Conservation (phyloP, 23 tunicate genomes). For the Corella eumyota region DNA sequence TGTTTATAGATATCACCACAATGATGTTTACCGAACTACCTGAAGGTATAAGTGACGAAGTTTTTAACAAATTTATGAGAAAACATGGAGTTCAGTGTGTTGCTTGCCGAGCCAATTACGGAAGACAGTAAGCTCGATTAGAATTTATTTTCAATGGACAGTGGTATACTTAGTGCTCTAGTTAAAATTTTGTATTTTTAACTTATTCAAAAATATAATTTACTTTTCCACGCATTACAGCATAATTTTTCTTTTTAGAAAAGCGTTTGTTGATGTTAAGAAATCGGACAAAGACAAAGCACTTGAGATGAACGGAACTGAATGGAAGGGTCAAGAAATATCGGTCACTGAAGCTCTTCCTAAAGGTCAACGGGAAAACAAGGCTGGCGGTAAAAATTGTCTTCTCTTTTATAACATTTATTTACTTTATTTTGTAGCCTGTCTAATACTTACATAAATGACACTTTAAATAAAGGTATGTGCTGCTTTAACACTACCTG, state of each 20-base stretch:
- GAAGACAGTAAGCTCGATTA: conserved; percentile 33
- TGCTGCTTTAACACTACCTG: no score
- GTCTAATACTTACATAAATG: no score
- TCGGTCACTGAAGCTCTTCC: conserved; percentile 16
- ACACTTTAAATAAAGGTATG: no score
- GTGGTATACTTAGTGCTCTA: neutral
- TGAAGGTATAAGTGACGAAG: conserved; percentile 41
- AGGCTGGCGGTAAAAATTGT: no score
- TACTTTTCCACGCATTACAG: no score
- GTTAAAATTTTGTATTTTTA: neutral
- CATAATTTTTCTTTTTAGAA: no score
- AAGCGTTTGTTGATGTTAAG: conserved; percentile 60
- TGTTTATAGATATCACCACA: conserved; percentile 41
- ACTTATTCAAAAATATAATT: no score
- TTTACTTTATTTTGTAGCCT: no score
- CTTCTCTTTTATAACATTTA: no score
- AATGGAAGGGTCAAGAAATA: conserved; percentile 58
- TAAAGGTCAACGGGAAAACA: neutral
- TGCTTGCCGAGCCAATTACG: conserved; percentile 56
- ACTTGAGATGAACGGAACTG: conserved; percentile 35
- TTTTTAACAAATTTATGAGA: conserved; percentile 49
- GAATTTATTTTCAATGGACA: neutral
- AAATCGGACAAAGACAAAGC: conserved; percentile 31
- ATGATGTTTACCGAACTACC: conserved; percentile 50
- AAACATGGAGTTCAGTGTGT: conserved; percentile 40